A percentile compares a stretch with the other conserved stretches of the same genome.
phyloP scores from a whole-genome alignment of 1,140 invertebrate genomes.

The Pachyrhynchus sulphureomaculatus region DNA sequence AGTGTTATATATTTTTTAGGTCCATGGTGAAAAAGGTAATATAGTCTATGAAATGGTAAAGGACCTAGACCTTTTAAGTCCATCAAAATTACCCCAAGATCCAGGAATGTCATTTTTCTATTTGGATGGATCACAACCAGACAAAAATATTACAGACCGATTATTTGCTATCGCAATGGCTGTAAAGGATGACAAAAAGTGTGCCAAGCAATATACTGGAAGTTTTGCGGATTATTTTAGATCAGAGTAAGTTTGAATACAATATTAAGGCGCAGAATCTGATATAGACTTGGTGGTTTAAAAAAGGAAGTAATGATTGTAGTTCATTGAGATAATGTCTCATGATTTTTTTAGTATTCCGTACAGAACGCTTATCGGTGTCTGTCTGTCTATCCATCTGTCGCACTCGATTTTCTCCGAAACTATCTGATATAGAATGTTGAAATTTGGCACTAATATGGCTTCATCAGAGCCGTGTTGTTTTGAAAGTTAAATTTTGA shows the following conservation, averaged over 20 bases:
- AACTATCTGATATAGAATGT: too few relatives aligned
- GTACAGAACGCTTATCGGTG: too few relatives aligned
- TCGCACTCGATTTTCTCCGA: too few relatives aligned
- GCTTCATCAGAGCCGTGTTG: too few relatives aligned
- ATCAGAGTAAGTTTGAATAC: conserved; percentile 28
- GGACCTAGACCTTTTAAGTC: conserved; percentile 56
- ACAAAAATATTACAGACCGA: conserved; percentile 52
- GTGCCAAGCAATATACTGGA: conserved; percentile 14
- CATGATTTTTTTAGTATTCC: too few relatives aligned
- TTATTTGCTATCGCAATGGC: conserved; percentile 33
- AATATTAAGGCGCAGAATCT: conserved; percentile 14
- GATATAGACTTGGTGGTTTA: too few relatives aligned
- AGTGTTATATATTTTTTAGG: too few relatives aligned
- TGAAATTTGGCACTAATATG: too few relatives aligned
- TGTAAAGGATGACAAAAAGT: conserved; percentile 44
- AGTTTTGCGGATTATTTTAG: conserved; percentile 42
- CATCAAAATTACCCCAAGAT: conserved; percentile 34
- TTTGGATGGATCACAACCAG: conserved; percentile 45
- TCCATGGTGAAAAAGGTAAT: conserved; percentile 79
- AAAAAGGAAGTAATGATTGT: too few relatives aligned
- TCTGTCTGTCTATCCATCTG: too few relatives aligned
- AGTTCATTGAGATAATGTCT: too few relatives aligned
- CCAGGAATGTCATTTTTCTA: conserved; percentile 35
- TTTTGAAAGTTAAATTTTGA: too few relatives aligned
- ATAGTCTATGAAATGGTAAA: conserved; percentile 65